Evolutionary conservation across 2,113 vertebrate genomes (phyloP).

Genomic region (Oriolus oriolus): DNA sequence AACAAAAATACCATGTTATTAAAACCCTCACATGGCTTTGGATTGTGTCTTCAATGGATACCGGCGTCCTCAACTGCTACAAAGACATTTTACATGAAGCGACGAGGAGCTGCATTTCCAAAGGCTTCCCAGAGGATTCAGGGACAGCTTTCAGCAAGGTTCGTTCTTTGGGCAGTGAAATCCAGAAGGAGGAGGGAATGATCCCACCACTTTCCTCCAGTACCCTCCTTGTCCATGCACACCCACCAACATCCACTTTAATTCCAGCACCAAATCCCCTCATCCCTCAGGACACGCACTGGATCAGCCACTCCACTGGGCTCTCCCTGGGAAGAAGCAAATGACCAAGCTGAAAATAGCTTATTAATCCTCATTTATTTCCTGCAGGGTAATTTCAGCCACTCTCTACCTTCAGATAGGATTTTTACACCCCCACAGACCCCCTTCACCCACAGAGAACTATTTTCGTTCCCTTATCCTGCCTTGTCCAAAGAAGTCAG

Average conservation of each 20-base stretch:
- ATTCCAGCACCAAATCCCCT: not conserved
- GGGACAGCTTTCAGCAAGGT: not conserved
- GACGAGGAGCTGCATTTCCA: not conserved
- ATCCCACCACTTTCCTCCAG: not conserved
- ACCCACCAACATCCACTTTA: not conserved
- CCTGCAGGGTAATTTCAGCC: not conserved
- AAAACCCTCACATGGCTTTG: not conserved
- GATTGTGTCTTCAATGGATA: not conserved
- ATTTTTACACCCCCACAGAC: not conserved
- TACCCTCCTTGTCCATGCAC: not conserved
- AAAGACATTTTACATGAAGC: not conserved
- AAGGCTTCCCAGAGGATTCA: not conserved
- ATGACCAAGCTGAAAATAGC: not conserved
- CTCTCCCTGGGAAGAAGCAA: not conserved
- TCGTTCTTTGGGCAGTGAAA: fast-evolving
- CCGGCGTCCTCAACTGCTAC: not conserved
- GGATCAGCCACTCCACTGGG: not conserved
- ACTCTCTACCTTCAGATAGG: not conserved
- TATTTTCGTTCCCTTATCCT: not conserved
- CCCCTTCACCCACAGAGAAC: fast-evolving
- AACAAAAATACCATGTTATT: not conserved
- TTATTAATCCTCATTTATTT: not conserved
- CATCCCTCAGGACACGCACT: not conserved
- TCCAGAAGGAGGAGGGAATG: not conserved
- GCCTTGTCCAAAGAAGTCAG: not conserved